phyloP scores from a whole-genome alignment of 2,113 vertebrate species.

The Bos indicus region DNA sequence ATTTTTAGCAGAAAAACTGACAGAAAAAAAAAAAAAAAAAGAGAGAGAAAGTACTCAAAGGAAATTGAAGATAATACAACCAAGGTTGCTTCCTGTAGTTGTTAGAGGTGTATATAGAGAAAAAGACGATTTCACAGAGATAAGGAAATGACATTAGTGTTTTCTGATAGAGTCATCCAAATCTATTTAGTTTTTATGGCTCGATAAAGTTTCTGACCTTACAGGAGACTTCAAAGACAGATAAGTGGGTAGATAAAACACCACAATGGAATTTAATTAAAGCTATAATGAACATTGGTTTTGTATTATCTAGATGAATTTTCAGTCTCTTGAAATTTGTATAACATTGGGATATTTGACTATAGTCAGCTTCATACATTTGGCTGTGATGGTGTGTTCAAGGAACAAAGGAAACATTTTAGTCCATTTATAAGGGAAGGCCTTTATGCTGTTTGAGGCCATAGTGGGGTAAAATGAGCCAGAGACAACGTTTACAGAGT shows the following conservation, averaged over 20 bases:
- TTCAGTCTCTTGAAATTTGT: slow-evolving; percentile 28
- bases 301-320: slow-evolving; percentile 61
- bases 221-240: slow-evolving; percentile 52
- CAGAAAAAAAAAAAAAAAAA: slow-evolving; percentile 24
- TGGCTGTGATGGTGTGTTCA: background rate
- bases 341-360: slow-evolving; percentile 38
- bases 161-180: slow-evolving; percentile 57
- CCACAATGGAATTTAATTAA: slow-evolving; percentile 70
- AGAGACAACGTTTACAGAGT: background rate
- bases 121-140: slow-evolving; percentile 61
- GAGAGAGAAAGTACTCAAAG: background rate
- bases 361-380: background rate
- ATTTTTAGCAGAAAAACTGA: background rate
- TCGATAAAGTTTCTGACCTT: slow-evolving; percentile 68
- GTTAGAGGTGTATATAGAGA: background rate
- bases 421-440: background rate
- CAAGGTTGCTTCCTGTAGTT: background rate
- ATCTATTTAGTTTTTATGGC: slow-evolving; percentile 65
- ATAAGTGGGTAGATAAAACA: slow-evolving; percentile 63
- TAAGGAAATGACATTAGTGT: slow-evolving; percentile 64
- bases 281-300: slow-evolving; percentile 58
- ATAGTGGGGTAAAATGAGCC: background rate
- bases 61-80: background rate
- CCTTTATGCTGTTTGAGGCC: background rate
- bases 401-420: background rate